Percentiles rank a stretch among this genome's conserved stretches.
Evolutionary conservation across 2,113 vertebrate species (phyloP).

Genomic region (Embiotoca jacksoni): DNA sequence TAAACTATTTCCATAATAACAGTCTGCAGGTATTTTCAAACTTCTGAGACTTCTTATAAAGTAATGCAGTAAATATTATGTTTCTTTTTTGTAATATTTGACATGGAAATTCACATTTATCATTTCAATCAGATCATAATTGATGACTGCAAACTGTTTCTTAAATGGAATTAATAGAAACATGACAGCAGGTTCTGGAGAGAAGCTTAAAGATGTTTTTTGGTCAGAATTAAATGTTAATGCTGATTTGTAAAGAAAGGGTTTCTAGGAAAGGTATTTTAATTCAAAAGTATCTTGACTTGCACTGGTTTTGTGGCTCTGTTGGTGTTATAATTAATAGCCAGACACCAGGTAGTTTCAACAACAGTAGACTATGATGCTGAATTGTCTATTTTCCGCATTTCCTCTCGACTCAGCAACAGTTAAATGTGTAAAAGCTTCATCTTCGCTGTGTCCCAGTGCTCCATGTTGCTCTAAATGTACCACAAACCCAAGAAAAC

Average conservation of each 20-base stretch:
- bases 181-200: no score
- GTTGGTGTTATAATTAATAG: neutral
- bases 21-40: constrained; percentile 14
- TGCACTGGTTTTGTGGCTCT: constrained; percentile 8
- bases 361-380: neutral
- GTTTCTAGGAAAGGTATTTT: no score
- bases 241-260: neutral
- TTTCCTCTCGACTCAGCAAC: neutral
- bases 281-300: neutral
- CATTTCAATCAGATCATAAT: no score
- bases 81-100: no score
- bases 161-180: neutral
- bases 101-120: no score
- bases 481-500: constrained; percentile 14
- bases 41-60: neutral
- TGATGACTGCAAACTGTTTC: constrained; percentile 1
- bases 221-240: neutral
- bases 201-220: neutral
- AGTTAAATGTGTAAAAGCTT: neutral
- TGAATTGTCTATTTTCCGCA: neutral
- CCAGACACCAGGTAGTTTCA: neutral
- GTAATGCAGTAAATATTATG: no score
- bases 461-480: constrained; percentile 24
- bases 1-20: neutral
- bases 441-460: no score